Evolutionary conservation across 2,113 vertebrate species (phyloP), one percentile per base, ranked within the genome.

Genomic region (Rostratula benghalensis): DNA sequence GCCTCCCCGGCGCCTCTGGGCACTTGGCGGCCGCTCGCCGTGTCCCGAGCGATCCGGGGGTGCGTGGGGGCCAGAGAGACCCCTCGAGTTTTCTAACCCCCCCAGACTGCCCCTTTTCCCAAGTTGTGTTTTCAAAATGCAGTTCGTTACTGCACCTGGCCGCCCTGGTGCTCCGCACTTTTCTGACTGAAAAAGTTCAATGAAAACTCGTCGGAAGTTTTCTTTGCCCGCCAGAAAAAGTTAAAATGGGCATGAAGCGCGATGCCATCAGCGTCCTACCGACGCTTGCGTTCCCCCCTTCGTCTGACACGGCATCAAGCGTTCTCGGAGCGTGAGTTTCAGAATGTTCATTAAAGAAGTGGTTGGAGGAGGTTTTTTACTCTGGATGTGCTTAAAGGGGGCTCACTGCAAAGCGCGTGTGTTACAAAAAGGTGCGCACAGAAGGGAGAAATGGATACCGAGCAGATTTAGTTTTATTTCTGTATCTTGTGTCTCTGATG

Each of bases 241-340:
- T 3, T 0, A 5, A 5, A 8, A 5, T 2, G 21, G 35, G 31
- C 31, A 4, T 6, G 11, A 4, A 15, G 27, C 35, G 5, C 13
- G 4, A 5, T 33, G 5, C 27, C 23, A 1, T 13, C 4, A 4
- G 14, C 11, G 2, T 11, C 41, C 48, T 4, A 0, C 30, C 4
- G 81, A 2, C 4, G 10, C 7, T 31, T 6, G 82, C 33, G 18
- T 17, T 17, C 25, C 25, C 45, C 33, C 10, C 19, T 9, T 11
- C 12, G 20, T 2, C 11, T 9, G 39, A 23, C 30, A 4, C 12
- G 30, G 59, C 53, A 0, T 1, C 7, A 24, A 12, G 41, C 7
- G 6, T 43, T 30, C 3, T 20, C 0, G 43, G 20, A 1, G 1
- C 8, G 1, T 7, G 8, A 8, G 9, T 0, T 11, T 10, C 5